Conservation (phyloP, 2,888 invertebrate genomes). For the Drosophila emarginata region DNA sequence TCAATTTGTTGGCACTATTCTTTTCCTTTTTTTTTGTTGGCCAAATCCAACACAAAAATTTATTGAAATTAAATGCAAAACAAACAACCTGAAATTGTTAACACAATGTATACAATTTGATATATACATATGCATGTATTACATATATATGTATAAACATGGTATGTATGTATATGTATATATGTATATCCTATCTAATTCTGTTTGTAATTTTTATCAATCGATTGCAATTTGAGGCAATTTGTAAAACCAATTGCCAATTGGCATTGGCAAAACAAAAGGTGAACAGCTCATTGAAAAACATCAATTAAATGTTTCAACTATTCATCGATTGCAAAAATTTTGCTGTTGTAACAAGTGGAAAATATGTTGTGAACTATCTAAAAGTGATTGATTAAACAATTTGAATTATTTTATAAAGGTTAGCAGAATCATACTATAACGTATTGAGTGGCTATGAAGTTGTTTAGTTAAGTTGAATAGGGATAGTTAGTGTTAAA, state of each 20-base stretch:
- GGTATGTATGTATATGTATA: too few species aligned
- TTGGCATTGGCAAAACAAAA: neutral
- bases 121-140: too few species aligned
- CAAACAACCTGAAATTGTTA: constrained; percentile 1
- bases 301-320: neutral
- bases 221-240: constrained; percentile 5
- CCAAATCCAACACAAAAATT: constrained; percentile 17
- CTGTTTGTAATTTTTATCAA: neutral
- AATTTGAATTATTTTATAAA: neutral
- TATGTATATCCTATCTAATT: neutral
- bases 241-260: constrained; percentile 8
- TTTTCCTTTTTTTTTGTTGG: constrained; percentile 2
- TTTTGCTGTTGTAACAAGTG: too few species aligned
- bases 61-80: constrained; percentile 8
- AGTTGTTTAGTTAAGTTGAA: too few species aligned
- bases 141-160: too few species aligned
- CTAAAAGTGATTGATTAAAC: neutral
- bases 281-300: neutral
- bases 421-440: too few species aligned
- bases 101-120: neutral
- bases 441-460: too few species aligned
- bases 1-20: constrained; percentile 27
- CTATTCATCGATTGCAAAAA: neutral
- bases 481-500: too few species aligned
- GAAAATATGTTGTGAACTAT: too few species aligned